Evolutionary conservation across 2,797 vertebrate species (phyloP).

Genomic region (Aratinga solstitialis): DNA sequence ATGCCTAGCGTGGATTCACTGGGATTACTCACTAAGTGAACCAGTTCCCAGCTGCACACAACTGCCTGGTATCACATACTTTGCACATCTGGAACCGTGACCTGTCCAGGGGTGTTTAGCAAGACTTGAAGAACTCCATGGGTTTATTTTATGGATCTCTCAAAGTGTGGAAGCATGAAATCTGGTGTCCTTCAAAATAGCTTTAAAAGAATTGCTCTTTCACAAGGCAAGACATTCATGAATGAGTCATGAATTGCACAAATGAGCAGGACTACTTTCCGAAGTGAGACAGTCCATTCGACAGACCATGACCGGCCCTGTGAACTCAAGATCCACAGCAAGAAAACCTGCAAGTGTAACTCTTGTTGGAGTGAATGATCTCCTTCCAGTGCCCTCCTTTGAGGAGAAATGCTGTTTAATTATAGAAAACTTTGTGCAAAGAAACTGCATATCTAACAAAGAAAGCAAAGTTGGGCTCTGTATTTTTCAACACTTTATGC

Average conservation of each 20-base stretch:
- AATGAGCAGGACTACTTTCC: background rate
- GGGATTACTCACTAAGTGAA: background rate
- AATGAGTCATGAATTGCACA: background rate
- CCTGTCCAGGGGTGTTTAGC: accelerated
- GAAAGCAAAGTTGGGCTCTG: background rate
- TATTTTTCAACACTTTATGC: background rate
- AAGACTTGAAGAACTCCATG: background rate
- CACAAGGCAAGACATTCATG: background rate
- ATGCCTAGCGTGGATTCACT: background rate
- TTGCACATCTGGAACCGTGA: background rate
- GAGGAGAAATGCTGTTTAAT: background rate
- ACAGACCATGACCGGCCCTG: background rate
- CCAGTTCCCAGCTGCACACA: background rate
- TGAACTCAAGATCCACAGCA: background rate
- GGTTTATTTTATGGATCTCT: background rate
- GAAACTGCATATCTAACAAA: background rate
- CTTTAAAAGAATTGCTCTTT: background rate
- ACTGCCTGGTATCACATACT: too few relatives aligned
- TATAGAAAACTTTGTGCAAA: background rate
- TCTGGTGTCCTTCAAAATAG: background rate
- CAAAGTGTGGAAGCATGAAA: background rate
- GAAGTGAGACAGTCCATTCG: background rate
- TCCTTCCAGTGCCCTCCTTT: background rate
- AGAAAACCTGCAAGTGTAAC: background rate
- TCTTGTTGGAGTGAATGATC: background rate